Base-by-base conservation (phyloP, 2,888 invertebrate genomes). In the Lycaena phlaeas region DNA sequence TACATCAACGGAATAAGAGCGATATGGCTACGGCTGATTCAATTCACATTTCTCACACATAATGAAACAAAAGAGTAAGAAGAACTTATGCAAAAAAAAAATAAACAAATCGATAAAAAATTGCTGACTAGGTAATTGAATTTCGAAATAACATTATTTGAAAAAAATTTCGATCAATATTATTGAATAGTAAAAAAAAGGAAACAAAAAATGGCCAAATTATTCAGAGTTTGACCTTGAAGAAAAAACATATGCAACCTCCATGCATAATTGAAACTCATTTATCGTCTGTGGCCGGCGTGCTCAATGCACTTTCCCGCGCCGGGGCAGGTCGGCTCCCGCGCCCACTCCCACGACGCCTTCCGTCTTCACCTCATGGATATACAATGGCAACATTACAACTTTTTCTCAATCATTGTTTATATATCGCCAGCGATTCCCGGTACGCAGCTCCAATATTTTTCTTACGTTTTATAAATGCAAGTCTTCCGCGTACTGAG, bases 321-420 rank as follows among this genome's bases (percentile, higher is more conserved):
- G 70, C 59, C 68, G 64, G 67, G 68, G 65, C 63, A 64, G 48
- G 64, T 57, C 58, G 58, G 53, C n/a, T n/a, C n/a, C n/a, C n/a
- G n/a, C n/a, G n/a, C n/a, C n/a, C 52, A 54, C 68, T 77, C 81
- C 73, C 82, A 79, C 81, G 77, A 58, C 57, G 64, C 65, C 74
- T 74, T 70, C 75, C 72, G 70, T 66, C 71, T 69, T 62, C 64
- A 59, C 62, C 68, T 63, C 63, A 65, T n/a, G n/a, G n/a, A n/a
- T n/a, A 58, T 50, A 79, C 78, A 81, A 79, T 78, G 63, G 73
- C 66, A 51, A 68, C 72, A 69, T 68, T 66, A 66, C 54, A 61
- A n/a, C 70, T 81, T 82, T 79, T 75, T 73, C 54, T 55, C 49
- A 59, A 60, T 57, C 65, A 70, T 65, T 65, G 68, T 72, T 72